Percentiles rank a stretch among this genome's conserved stretches.
Conservation (phyloP, 2,888 invertebrate genomes). For the Lordiphosa fenestrarum region DNA sequence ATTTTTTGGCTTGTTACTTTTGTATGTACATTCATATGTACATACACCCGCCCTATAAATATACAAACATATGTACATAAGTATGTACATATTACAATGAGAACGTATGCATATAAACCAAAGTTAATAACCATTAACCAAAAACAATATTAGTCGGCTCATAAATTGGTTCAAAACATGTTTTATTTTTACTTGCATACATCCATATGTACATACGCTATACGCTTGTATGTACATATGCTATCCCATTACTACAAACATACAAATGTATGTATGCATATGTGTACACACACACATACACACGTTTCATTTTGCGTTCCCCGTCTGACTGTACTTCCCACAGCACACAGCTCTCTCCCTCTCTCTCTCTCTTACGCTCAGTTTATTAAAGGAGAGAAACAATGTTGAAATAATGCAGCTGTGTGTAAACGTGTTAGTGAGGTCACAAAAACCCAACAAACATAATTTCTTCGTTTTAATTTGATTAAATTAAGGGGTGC, state of each 20-base stretch:
- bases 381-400: conserved; percentile 47
- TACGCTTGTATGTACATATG: conserved; percentile 4
- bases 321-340: conserved; percentile 68
- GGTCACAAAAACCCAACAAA: conserved; percentile 60
- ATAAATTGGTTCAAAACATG: no score
- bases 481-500: conserved; percentile 41
- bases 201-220: conserved; percentile 10
- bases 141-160: no score
- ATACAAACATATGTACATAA: conserved; percentile 11
- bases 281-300: conserved; percentile 49
- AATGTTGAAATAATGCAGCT: conserved; percentile 56
- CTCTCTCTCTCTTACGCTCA: conserved; percentile 50
- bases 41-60: conserved; percentile 5
- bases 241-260: conserved; percentile 3
- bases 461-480: conserved; percentile 43
- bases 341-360: conserved; percentile 6
- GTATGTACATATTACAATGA: conserved; percentile 16
- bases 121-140: background rate
- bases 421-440: conserved; percentile 59
- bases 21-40: conserved; percentile 30
- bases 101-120: conserved; percentile 15
- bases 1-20: conserved; percentile 46
- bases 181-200: background rate
- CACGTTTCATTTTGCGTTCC: conserved; percentile 64
- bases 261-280: conserved; percentile 29